Conservation (phyloP, 2,888 invertebrate species). For the Herminia tarsipennalis region DNA sequence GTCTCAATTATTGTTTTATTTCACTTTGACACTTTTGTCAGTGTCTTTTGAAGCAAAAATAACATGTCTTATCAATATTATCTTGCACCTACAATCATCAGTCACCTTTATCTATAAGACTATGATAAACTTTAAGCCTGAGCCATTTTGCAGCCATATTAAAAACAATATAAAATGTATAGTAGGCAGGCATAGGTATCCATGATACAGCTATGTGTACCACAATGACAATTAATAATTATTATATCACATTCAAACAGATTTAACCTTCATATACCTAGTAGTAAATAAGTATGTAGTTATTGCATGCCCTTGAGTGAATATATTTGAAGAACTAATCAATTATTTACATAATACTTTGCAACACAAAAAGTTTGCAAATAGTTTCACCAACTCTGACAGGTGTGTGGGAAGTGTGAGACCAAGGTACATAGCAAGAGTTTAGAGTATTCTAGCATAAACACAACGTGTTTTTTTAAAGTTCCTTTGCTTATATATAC, state of each 20-base stretch:
- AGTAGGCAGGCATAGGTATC: too few species aligned
- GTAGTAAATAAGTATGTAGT: too few species aligned
- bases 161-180: slow-evolving; percentile 23
- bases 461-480: too few species aligned
- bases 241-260: too few species aligned
- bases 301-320: too few species aligned
- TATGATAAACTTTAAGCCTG: slow-evolving; percentile 50
- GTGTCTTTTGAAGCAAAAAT: slow-evolving; percentile 30
- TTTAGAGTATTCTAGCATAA: too few species aligned
- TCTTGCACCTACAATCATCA: slow-evolving; percentile 64
- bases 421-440: slow-evolving; percentile 23
- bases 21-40: slow-evolving; percentile 3
- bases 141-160: slow-evolving; percentile 24
- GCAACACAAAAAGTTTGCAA: slow-evolving; percentile 29
- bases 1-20: too few species aligned
- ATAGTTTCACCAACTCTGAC: slow-evolving; percentile 24
- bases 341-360: too few species aligned
- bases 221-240: too few species aligned
- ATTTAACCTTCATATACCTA: too few species aligned
- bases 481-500: slow-evolving; percentile 24
- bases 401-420: slow-evolving; percentile 23
- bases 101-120: slow-evolving; percentile 67
- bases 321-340: too few species aligned
- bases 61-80: slow-evolving; percentile 56
- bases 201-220: too few species aligned